These are phyloP conservation scores for Macaca nemestrina DNA, from an alignment of 2,113 vertebrate genomes.

Conservation along the genomic window DNA sequence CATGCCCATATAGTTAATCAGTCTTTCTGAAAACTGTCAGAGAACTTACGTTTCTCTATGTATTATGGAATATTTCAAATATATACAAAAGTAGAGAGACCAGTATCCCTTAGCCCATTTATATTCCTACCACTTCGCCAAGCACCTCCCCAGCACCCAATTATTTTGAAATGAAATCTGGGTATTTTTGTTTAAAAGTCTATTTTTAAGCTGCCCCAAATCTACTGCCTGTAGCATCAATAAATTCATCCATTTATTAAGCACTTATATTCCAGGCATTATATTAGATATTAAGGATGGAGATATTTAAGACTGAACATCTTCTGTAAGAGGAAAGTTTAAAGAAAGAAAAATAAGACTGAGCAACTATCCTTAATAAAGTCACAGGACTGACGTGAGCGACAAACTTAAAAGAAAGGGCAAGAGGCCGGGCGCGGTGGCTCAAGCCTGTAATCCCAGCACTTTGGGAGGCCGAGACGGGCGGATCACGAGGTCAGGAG, in stretches of 20 bases:
- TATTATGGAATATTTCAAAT: background rate
- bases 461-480: no score
- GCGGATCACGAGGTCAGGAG: no score
- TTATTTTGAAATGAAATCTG: background rate
- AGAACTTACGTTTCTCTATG: background rate
- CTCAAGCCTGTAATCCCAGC: no score
- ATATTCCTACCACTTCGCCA: background rate
- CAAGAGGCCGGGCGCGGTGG: background rate
- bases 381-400: background rate
- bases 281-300: background rate
- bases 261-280: background rate
- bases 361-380: background rate
- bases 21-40: background rate
- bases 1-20: background rate
- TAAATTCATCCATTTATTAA: conserved; percentile 22
- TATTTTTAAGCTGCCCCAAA: conserved; percentile 19
- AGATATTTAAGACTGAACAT: background rate
- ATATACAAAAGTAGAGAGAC: background rate
- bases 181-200: background rate
- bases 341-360: no score
- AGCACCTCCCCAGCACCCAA: background rate
- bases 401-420: background rate
- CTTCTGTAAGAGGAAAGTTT: no score
- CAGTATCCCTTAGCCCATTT: background rate
- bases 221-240: background rate